Evolutionary conservation across 2,113 vertebrate genomes (phyloP).

Genomic region (Lucifuga dentata): DNA sequence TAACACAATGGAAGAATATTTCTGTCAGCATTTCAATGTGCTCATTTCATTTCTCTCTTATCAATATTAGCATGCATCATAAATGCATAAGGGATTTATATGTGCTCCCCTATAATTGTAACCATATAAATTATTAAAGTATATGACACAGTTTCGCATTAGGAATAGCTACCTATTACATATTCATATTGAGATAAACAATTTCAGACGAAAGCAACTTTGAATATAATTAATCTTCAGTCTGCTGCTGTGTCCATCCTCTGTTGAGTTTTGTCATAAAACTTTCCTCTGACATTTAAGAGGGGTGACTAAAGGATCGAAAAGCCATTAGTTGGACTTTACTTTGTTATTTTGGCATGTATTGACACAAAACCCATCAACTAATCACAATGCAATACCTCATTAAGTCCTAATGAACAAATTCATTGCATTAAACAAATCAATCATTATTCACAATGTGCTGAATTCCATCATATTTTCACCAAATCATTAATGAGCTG

Average conservation of each 20-base stretch:
- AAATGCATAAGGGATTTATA: slow-evolving; percentile 77
- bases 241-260: slow-evolving; percentile 11
- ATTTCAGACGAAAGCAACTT: slow-evolving; percentile 11
- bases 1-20: slow-evolving; percentile 78
- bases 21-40: slow-evolving; percentile 75
- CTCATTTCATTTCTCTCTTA: slow-evolving; percentile 74
- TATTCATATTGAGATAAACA: slow-evolving; percentile 56
- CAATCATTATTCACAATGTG: slow-evolving; percentile 84
- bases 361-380: slow-evolving; percentile 83
- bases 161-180: slow-evolving; percentile 57
- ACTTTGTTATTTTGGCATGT: slow-evolving; percentile 83
- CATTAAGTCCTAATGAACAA: slow-evolving; percentile 85
- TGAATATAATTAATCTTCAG: slow-evolving; percentile 11
- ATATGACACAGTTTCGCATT: slow-evolving; percentile 57
- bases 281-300: slow-evolving; percentile 73
- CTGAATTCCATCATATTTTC: slow-evolving; percentile 81
- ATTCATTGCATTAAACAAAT: slow-evolving; percentile 85
- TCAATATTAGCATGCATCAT: slow-evolving; percentile 73
- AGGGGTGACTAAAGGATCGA: slow-evolving; percentile 55
- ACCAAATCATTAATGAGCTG: slow-evolving; percentile 78
- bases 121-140: slow-evolving; percentile 68
- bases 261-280: slow-evolving; percentile 44
- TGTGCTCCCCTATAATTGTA: slow-evolving; percentile 70
- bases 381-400: slow-evolving; percentile 84
- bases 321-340: slow-evolving; percentile 81